A percentile compares a stretch with the other conserved stretches of the same genome.
These are phyloP conservation scores for Rhamphomyia laevipes DNA, from an alignment of 2,888 invertebrate genomes.

Conservation along the genomic window DNA sequence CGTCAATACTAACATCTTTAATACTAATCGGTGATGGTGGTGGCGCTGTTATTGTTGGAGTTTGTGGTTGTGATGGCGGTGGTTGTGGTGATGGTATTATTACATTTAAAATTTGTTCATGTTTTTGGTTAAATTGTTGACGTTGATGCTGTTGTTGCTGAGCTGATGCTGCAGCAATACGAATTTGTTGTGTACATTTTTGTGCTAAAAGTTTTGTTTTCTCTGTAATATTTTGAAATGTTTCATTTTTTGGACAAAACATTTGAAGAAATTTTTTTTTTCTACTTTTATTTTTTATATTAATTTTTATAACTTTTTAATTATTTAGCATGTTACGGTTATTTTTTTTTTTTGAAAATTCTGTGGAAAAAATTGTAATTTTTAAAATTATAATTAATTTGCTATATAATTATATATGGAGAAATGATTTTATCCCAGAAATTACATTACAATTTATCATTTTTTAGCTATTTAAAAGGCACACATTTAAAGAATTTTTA, in stretches of 20 bases:
- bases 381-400: too few species aligned
- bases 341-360: background rate
- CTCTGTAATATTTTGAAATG: constrained; percentile 21
- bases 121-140: constrained; percentile 12
- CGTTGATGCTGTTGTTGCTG: constrained; percentile 19
- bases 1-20: too few species aligned
- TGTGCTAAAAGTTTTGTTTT: constrained; percentile 31
- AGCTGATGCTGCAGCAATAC: constrained; percentile 22
- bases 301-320: background rate
- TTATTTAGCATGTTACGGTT: background rate
- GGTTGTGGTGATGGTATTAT: constrained; percentile 6
- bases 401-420: too few species aligned
- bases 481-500: too few species aligned
- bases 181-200: constrained; percentile 29
- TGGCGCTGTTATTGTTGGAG: constrained; percentile 12
- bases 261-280: constrained; percentile 19
- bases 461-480: too few species aligned
- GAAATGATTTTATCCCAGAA: too few species aligned
- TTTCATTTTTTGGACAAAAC: constrained; percentile 32
- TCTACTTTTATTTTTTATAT: background rate
- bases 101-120: constrained; percentile 5
- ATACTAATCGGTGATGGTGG: background rate
- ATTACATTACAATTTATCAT: too few species aligned
- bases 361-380: background rate
- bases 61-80: constrained; percentile 13